Conservation (phyloP, 2,113 vertebrate genomes). For the Anas platyrhynchos region DNA sequence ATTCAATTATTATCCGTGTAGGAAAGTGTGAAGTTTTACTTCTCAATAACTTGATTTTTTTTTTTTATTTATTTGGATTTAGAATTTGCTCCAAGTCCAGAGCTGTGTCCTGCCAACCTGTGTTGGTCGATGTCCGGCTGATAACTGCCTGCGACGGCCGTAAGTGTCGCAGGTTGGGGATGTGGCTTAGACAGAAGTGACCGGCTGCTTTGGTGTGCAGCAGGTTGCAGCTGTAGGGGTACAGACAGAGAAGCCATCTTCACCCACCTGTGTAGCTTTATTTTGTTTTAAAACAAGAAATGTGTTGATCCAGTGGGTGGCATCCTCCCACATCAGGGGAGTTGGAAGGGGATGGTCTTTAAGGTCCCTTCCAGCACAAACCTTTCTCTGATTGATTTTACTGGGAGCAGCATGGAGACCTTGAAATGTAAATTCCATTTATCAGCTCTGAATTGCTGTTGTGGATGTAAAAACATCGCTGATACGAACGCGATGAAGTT, state of each 20-base stretch:
- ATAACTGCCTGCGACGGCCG: neutral
- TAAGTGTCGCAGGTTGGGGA: neutral
- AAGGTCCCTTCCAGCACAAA: no score
- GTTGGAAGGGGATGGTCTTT: no score
- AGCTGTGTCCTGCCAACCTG: neutral
- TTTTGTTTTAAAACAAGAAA: no score
- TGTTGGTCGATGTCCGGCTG: neutral
- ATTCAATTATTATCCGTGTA: neutral
- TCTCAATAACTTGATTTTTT: neutral
- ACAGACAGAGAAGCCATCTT: neutral
- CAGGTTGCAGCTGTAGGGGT: neutral
- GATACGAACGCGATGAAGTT: neutral
- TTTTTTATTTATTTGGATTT: neutral
- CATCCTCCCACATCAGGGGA: no score
- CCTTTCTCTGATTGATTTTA: neutral
- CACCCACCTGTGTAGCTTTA: neutral
- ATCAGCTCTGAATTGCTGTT: neutral
- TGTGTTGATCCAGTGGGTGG: no score
- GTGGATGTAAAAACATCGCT: no score
- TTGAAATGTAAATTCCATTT: neutral
- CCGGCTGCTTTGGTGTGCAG: neutral
- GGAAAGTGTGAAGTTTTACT: constrained; percentile 25
- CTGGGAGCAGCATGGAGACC: neutral
- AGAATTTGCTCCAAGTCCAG: neutral
- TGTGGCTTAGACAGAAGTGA: fast-evolving